A percentile compares a stretch with the other conserved stretches of the same genome.
These are phyloP conservation scores for Huso huso DNA, from an alignment of 2,797 vertebrate genomes.

Conservation along the genomic window DNA sequence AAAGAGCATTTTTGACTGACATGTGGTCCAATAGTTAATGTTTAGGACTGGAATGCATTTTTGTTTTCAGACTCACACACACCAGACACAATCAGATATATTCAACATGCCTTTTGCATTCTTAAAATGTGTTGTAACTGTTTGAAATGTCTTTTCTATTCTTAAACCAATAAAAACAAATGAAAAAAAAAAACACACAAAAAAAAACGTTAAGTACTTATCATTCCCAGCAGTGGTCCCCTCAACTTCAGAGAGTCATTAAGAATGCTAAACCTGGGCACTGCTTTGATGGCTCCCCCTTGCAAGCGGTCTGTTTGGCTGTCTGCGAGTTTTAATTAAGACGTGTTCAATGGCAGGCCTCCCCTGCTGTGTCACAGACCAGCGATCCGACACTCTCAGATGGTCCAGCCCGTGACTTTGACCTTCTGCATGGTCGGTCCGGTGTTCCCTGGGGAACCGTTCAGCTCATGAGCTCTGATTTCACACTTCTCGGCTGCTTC, in stretches of 20 bases:
- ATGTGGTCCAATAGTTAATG: no score
- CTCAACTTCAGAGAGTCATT: conserved; percentile 51
- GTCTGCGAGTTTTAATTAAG: conserved; percentile 81
- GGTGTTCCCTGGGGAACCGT: conserved; percentile 78
- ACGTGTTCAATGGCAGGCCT: conserved; percentile 62
- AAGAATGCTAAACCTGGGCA: conserved; percentile 54
- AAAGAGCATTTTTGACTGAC: no score
- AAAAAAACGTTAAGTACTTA: no score
- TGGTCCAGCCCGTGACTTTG: conserved; percentile 78
- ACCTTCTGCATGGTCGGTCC: conserved; percentile 68
- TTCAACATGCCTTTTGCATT: no score
- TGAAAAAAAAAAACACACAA: no score
- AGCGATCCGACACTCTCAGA: conserved; percentile 69
- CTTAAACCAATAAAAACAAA: no score
- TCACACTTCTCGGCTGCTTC: conserved; percentile 77
- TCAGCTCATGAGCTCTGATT: conserved; percentile 84
- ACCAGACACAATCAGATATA: no score
- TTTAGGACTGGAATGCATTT: no score
- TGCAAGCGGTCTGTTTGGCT: conserved; percentile 71
- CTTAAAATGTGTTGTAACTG: no score
- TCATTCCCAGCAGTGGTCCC: conserved; percentile 24
- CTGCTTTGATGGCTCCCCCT: conserved; percentile 46
- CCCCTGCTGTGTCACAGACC: conserved; percentile 65
- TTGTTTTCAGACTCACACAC: no score
- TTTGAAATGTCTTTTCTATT: no score